Percentiles rank a stretch among this genome's conserved stretches.
These are phyloP conservation scores for Ichneumon xanthorius DNA, from an alignment of 2,888 invertebrate species.

Conservation along the genomic window DNA sequence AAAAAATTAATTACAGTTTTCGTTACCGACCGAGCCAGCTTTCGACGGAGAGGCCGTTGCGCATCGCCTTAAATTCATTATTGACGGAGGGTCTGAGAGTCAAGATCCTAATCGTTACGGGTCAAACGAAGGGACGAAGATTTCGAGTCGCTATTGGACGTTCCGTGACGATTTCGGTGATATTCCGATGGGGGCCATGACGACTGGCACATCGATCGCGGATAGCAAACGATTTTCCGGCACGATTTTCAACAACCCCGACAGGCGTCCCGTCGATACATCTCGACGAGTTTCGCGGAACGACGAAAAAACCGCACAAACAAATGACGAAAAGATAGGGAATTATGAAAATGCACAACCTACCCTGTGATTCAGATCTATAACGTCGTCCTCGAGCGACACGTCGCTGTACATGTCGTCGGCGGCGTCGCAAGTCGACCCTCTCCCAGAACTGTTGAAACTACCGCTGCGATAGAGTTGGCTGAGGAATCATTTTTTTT, in stretches of 20 bases:
- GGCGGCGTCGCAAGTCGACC: conserved; percentile 95
- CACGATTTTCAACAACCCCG: neutral
- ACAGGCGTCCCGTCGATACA: neutral
- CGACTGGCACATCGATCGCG: conserved; percentile 19
- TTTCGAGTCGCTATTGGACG: neutral
- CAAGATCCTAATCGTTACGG: neutral
- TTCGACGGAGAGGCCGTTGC: neutral
- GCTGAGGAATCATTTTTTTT: conserved; percentile 85
- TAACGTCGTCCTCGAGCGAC: conserved; percentile 96
- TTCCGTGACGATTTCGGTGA: neutral
- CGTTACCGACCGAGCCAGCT: neutral
- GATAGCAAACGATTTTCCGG: neutral
- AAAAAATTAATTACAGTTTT: neutral
- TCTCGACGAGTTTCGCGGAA: neutral
- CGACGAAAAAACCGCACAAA: neutral
- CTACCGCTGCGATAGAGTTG: conserved; percentile 97
- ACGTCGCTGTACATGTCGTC: conserved; percentile 98
- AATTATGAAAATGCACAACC: conserved; percentile 66
- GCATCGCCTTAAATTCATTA: neutral
- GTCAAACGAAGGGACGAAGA: neutral
- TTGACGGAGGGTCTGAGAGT: neutral
- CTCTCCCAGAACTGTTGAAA: conserved; percentile 96
- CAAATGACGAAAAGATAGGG: conserved; percentile 41
- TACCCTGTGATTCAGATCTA: conserved; percentile 97
- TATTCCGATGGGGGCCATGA: neutral